A percentile compares a stretch with the other conserved stretches of the same genome.
These are phyloP conservation scores for Aphrocallistes beatrix DNA, from an alignment of 37 sponge, comb jelly and placozoan genomes.

Conservation along the genomic window DNA sequence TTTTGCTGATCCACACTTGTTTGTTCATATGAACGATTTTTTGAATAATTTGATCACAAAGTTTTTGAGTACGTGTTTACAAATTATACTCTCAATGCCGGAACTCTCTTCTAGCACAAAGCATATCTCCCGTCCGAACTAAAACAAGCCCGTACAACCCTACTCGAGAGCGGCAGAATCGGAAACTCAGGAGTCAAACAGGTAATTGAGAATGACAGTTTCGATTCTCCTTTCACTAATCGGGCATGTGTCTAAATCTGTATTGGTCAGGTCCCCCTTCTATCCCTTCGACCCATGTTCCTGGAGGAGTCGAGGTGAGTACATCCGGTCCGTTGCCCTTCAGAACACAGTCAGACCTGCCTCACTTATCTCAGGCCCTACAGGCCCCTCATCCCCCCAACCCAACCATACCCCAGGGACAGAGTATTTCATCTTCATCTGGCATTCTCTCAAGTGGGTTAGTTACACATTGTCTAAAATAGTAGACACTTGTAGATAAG, in stretches of 20 bases:
- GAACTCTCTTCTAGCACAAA: neutral
- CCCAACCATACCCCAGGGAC: neutral
- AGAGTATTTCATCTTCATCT: neutral
- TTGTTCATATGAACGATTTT: too few relatives aligned
- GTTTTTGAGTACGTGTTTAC: neutral
- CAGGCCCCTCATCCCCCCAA: neutral
- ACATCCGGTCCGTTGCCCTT: neutral
- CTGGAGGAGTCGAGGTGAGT: neutral
- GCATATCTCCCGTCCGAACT: neutral
- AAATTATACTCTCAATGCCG: neutral
- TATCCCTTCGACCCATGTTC: neutral
- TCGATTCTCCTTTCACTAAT: neutral
- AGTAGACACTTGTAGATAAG: too few relatives aligned
- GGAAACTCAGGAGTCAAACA: neutral
- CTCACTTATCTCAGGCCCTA: neutral
- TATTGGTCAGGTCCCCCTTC: neutral
- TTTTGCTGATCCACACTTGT: too few relatives aligned
- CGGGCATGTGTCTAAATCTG: neutral
- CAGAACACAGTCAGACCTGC: neutral
- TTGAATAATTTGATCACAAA: too few relatives aligned
- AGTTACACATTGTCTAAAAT: neutral
- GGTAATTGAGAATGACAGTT: neutral
- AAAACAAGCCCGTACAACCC: neutral
- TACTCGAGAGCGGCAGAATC: neutral
- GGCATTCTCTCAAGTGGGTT: neutral